Conservation (phyloP, 2,888 invertebrate genomes). For the Noctua fimbriata region DNA sequence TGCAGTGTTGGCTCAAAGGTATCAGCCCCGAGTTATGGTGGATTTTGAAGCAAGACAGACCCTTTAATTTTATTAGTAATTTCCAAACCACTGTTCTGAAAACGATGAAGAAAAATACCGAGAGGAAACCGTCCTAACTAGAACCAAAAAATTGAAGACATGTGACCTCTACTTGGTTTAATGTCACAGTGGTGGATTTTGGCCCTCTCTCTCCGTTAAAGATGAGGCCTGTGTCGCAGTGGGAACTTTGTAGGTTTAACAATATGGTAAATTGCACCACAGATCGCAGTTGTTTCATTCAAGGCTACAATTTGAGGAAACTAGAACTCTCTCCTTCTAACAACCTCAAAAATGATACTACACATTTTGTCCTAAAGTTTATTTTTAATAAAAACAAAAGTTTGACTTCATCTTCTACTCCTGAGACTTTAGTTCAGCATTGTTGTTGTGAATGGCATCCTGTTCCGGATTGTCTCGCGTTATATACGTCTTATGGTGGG, state of each 20-base stretch:
- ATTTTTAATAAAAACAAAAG: constrained; percentile 55
- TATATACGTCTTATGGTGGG: constrained; percentile 2
- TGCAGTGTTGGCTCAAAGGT: not conserved
- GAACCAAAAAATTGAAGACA: not conserved
- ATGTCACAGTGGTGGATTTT: not conserved
- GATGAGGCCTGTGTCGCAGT: not conserved
- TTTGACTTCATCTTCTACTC: constrained; percentile 27
- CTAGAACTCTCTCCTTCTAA: not conserved
- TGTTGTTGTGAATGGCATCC: not conserved
- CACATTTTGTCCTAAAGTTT: constrained; percentile 39
- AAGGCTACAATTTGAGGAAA: not conserved
- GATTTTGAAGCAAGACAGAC: not conserved
- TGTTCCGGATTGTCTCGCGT: constrained; percentile 5
- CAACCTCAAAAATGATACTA: constrained; percentile 32
- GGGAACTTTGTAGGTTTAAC: not conserved
- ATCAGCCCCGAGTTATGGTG: not conserved
- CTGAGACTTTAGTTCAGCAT: constrained; percentile 18
- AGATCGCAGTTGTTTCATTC: not conserved
- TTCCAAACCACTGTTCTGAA: not conserved
- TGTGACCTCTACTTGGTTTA: not conserved
- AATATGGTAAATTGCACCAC: not conserved
- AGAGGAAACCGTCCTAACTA: not conserved
- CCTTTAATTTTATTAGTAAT: not conserved
- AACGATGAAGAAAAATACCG: not conserved
- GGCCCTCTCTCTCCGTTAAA: not conserved